A percentile compares a stretch with the other conserved stretches of the same genome.
phyloP scores from a whole-genome alignment of 2,888 invertebrate species.

The Drosophila greeni region DNA sequence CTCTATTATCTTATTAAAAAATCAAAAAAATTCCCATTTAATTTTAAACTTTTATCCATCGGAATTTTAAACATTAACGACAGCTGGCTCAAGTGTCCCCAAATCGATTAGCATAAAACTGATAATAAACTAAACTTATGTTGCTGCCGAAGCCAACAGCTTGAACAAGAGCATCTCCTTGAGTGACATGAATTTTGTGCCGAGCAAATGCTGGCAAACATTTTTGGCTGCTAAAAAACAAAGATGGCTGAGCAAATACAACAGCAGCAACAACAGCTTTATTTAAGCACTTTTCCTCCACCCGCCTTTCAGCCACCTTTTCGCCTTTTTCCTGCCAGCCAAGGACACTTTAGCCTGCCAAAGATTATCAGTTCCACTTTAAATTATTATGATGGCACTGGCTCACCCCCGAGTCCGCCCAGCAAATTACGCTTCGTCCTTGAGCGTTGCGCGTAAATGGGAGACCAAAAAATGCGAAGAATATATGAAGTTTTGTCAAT shows the following conservation, averaged over 20 bases:
- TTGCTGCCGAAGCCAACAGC: constrained; percentile 23
- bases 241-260: constrained; percentile 9
- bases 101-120: constrained; percentile 41
- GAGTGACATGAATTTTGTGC: constrained; percentile 13
- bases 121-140: constrained; percentile 34
- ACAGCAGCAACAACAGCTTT: constrained; percentile 35
- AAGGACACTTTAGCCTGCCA: constrained; percentile 50
- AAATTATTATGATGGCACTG: constrained; percentile 58
- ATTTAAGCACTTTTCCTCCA: constrained; percentile 33
- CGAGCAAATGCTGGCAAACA: constrained; percentile 14
- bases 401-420: constrained; percentile 35
- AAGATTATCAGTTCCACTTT: constrained; percentile 56
- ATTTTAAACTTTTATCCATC: background rate
- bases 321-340: constrained; percentile 23
- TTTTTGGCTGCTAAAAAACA: constrained; percentile 17
- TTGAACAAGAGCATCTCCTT: constrained; percentile 12
- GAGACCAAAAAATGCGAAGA: background rate
- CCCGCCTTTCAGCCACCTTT: constrained; percentile 33
- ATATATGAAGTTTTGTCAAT: background rate
- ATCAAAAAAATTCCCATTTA: background rate
- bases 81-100: constrained; percentile 22
- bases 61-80: constrained; percentile 2
- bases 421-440: constrained; percentile 46
- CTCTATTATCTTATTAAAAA: background rate
- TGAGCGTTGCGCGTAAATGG: constrained; percentile 16